Evolutionary conservation across 2,888 invertebrate species (phyloP), one percentile per base, ranked within the genome.

Genomic region (Adelognathus sp.): DNA sequence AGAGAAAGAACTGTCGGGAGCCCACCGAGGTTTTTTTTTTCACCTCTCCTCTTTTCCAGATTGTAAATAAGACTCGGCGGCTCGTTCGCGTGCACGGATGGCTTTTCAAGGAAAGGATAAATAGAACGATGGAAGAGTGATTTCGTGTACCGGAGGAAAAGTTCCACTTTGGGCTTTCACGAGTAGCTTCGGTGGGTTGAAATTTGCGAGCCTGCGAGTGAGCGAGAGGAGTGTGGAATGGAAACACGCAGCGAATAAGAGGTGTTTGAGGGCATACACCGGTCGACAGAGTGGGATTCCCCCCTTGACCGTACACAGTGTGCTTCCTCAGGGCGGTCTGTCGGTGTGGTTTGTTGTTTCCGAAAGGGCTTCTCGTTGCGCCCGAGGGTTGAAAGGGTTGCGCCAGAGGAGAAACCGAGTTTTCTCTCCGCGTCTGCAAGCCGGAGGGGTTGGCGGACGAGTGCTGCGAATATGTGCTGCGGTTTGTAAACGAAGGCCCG

Each of bases 381-480:
- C 44, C 14, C 29, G 21, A 41, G 60, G 58, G 60, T n/a, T 44
- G 21, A 66, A 71, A 74, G 63, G 69, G 72, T 52, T 58, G 21
- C 9, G 46, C 36, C 11, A 2, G 9, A 31, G 9, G 21, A 61
- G 56, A 46, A 73, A n/a, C 56, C 44, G 54, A 27, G 41, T 3
- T n/a, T n/a, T n/a, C n/a, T n/a, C n/a, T 39, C 36, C 39, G 29
- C 50, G 36, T 54, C 18, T 14, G 44, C n/a, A 21, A 14, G 16
- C 33, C 36, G 7, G 16, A 16, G 11, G 7, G 14, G 16, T 41
- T 36, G 11, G 6, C 60, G 9, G 63, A 74, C 58, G 27, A 46
- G 56, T 52, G n/a, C 66, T 58, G 71, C 76, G 78, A 77, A 84
- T 83, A 85, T 86, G 82, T 82, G 84, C 85, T 85, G 86, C 81